Percentiles rank a stretch among this genome's conserved stretches.
Conservation (phyloP, 2,797 vertebrate genomes). For the Xenopus petersii region DNA sequence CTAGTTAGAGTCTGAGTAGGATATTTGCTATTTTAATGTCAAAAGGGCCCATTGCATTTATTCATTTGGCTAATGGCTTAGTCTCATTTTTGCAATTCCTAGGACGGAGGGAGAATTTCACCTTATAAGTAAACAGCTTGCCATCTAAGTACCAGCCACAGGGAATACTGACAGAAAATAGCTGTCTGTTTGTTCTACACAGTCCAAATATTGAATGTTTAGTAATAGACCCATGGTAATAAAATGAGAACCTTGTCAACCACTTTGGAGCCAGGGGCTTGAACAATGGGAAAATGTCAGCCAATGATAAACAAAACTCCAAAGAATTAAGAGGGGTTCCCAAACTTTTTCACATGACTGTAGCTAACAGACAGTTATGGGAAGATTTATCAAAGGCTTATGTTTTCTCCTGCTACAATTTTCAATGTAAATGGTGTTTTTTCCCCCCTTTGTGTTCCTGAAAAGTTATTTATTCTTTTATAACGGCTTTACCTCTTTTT, state of each 20-base stretch:
- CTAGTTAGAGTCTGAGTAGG: conserved; percentile 27
- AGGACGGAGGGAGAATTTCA: conserved; percentile 1
- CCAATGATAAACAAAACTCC: too few species aligned
- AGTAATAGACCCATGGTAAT: conserved; percentile 35
- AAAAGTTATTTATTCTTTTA: too few species aligned
- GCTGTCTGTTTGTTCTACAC: conserved; percentile 13
- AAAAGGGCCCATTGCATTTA: conserved; percentile 23
- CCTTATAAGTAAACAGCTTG: not conserved
- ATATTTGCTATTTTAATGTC: conserved; percentile 42
- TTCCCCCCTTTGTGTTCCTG: too few species aligned
- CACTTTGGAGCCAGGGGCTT: conserved; percentile 27
- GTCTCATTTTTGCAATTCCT: conserved; percentile 23
- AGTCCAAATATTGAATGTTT: conserved; percentile 52
- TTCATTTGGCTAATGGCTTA: conserved; percentile 32
- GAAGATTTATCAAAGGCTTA: too few species aligned
- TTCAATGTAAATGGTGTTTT: too few species aligned
- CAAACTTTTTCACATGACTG: too few species aligned
- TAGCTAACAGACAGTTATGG: too few species aligned
- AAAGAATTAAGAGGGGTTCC: too few species aligned
- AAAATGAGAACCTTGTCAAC: conserved; percentile 29
- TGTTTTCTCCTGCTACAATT: too few species aligned
- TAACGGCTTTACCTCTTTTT: too few species aligned
- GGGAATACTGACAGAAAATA: conserved; percentile 6
- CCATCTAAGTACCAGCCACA: conserved; percentile 1
- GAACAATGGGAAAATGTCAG: too few species aligned